Base-by-base conservation (phyloP, 2,888 invertebrate species). In the Drosophila setosimentum region DNA sequence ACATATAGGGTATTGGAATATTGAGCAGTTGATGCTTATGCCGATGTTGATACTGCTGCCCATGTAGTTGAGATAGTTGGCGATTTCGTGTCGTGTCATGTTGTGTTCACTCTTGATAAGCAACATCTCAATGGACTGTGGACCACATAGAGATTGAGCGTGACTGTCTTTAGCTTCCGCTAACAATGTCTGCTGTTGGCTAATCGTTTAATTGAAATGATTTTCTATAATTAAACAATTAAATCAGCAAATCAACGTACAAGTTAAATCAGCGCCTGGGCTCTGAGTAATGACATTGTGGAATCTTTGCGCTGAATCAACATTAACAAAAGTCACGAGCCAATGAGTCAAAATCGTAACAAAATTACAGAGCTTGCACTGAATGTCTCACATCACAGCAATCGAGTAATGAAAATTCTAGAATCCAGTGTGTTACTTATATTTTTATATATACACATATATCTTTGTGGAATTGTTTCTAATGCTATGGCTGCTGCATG, bases 181-280 rank as follows among this genome's bases (percentile, higher is more conserved):
- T 62, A 1, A n/a, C 24, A 10, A 18, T n/a, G 16, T 21, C 24
- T 29, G 10, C 11, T 54, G 42, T 37, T n/a, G 61, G 11, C 48
- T 48, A 30, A 66, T 69, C 64, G 50, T 65, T 70, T 64, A 73
- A 78, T 85, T 82, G 79, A 80, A 85, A 83, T 85, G 78, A 89
- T 87, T 85, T 80, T 71, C 78, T 73, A 80, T 87, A 89, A 87
- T 87, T 89, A 85, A 85, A 89, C 78, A 81, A 89, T 87, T 85
- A 89, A 73, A 79, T 89, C 68, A 64, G 72, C 63, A 71, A 74
- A 73, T 73, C 63, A 73, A 63, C 68, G 40, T 16, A 50, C 42
- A 32, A 42, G 62, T 54, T 40, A 50, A 72, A 51, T 64, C 63
- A 69, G 57, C 51, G 51, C 57, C 37, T 40, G 32, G 42, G 49